phyloP scores from a whole-genome alignment of 2,797 vertebrate species.

The Cuniculus paca region DNA sequence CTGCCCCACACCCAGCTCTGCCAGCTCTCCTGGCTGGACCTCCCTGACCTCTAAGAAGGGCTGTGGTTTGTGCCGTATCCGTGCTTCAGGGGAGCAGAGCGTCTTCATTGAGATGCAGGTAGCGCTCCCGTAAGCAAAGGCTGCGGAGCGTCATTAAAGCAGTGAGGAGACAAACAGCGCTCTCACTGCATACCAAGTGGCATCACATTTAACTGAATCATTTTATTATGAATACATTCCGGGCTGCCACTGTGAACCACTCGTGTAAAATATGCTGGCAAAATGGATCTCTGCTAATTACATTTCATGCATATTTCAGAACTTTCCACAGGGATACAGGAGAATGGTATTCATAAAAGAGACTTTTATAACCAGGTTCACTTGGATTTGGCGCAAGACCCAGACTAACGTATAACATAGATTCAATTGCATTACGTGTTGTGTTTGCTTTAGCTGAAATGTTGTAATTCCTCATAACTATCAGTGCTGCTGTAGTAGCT shows the following conservation, averaged over 20 bases:
- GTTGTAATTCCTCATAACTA: neutral
- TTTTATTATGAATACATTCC: slow-evolving; percentile 83
- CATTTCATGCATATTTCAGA: slow-evolving; percentile 81
- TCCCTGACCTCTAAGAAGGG: slow-evolving; percentile 21
- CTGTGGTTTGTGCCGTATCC: slow-evolving; percentile 36
- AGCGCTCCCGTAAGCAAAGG: slow-evolving; percentile 70
- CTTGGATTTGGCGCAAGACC: slow-evolving; percentile 15
- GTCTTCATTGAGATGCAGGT: slow-evolving; percentile 87
- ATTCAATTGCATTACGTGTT: neutral
- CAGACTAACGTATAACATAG: slow-evolving; percentile 47
- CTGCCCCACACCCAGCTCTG: neutral
- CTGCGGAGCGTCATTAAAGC: slow-evolving; percentile 84
- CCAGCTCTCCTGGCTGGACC: neutral
- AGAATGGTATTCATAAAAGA: slow-evolving; percentile 54
- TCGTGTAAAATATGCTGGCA: slow-evolving; percentile 74
- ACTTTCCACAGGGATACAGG: slow-evolving; percentile 36
- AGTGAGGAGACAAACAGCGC: slow-evolving; percentile 86
- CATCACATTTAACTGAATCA: slow-evolving; percentile 84
- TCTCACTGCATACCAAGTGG: slow-evolving; percentile 87
- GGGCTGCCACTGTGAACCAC: slow-evolving; percentile 77
- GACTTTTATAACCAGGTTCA: slow-evolving; percentile 60
- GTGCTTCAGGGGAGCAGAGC: neutral
- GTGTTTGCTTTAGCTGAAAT: slow-evolving; percentile 3
- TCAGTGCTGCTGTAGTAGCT: neutral
- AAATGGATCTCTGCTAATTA: slow-evolving; percentile 83